phyloP scores from a whole-genome alignment of 2,113 vertebrate genomes.

The Corythornis madagascariensis region DNA sequence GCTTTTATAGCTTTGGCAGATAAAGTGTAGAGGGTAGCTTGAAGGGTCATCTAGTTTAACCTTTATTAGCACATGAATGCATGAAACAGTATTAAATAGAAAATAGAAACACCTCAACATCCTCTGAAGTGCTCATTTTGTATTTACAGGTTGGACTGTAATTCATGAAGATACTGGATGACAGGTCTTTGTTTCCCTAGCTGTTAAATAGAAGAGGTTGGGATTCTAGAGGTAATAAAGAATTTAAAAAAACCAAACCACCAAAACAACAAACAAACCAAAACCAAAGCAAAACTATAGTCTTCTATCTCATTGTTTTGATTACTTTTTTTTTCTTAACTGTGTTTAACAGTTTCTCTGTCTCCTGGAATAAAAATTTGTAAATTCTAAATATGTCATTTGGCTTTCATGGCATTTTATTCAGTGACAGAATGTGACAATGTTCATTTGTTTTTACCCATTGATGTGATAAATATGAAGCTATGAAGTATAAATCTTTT shows the following conservation, averaged over 20 bases:
- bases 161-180: constrained; percentile 1
- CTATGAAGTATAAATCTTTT: constrained; percentile 16
- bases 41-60: constrained; percentile 34
- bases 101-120: constrained; percentile 18
- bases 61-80: constrained; percentile 58
- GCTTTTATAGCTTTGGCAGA: constrained; percentile 32
- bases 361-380: background rate
- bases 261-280: background rate
- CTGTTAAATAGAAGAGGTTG: background rate
- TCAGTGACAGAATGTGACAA: constrained; percentile 32
- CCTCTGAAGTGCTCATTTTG: constrained; percentile 10
- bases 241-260: background rate
- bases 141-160: constrained; percentile 13
- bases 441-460: background rate
- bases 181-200: background rate
- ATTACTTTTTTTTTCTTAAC: background rate
- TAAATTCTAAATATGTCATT: constrained; percentile 32
- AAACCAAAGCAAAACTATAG: too few relatives aligned
- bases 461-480: background rate
- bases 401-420: constrained; percentile 14
- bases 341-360: background rate
- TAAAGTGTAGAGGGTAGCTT: constrained; percentile 19
- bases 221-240: background rate
- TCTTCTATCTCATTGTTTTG: background rate
- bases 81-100: constrained; percentile 44